These are phyloP conservation scores for Zosterops japonicus DNA, from an alignment of 2,113 vertebrate genomes.

Conservation along the genomic window DNA sequence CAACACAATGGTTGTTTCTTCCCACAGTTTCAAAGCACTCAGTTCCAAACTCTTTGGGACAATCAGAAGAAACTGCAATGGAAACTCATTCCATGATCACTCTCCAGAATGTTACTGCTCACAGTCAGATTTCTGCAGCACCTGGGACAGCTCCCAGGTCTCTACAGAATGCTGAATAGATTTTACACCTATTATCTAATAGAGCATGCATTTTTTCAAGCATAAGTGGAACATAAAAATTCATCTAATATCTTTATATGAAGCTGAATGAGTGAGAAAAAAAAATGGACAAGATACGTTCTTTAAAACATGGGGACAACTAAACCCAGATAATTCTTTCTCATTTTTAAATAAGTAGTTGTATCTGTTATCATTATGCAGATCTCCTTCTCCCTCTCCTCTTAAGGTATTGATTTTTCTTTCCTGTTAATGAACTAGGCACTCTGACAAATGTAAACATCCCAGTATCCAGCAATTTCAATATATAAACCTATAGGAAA, in stretches of 20 bases:
- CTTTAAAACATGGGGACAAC: background rate
- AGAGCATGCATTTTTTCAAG: background rate
- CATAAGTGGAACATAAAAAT: background rate
- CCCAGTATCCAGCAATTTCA: background rate
- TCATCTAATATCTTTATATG: background rate
- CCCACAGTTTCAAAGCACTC: background rate
- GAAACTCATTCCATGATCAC: background rate
- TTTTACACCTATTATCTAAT: background rate
- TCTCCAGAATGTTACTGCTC: background rate
- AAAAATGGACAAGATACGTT: background rate
- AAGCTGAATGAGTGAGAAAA: background rate
- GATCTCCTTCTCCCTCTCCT: background rate
- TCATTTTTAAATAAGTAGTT: background rate
- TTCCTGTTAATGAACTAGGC: slow-evolving; percentile 19
- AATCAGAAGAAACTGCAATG: background rate
- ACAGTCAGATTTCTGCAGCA: background rate
- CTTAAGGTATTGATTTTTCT: slow-evolving; percentile 6
- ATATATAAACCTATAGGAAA: background rate
- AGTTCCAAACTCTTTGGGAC: background rate
- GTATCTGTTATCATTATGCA: background rate
- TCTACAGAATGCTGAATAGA: background rate
- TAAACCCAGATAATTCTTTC: background rate
- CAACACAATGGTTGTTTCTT: background rate
- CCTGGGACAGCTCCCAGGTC: background rate
- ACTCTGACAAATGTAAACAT: slow-evolving; percentile 28